Conservation (phyloP, 2,888 invertebrate genomes). For the Marasmarcha lunaedactyla region DNA sequence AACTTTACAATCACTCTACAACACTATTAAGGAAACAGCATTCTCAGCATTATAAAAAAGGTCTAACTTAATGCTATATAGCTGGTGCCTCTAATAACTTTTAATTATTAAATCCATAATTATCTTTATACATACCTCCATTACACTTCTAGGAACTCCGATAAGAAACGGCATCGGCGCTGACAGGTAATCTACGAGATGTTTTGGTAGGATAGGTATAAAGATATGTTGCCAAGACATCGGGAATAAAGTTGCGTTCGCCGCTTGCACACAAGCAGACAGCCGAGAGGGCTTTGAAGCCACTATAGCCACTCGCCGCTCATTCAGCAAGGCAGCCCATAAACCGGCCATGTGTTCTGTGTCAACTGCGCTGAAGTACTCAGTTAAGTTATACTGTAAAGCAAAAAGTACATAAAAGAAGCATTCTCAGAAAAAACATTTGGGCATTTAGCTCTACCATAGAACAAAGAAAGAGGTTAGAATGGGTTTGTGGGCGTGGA, state of each 20-base stretch:
- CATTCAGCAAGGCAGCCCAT: slow-evolving; percentile 95
- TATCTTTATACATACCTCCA: slow-evolving; percentile 82
- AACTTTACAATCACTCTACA: no score
- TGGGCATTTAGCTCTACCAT: no score
- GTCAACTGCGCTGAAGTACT: slow-evolving; percentile 98
- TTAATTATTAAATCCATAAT: no score
- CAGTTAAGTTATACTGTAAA: slow-evolving; percentile 92
- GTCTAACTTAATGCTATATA: neutral
- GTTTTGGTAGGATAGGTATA: slow-evolving; percentile 92
- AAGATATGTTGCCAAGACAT: slow-evolving; percentile 99
- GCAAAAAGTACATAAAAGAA: no score
- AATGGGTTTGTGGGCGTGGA: no score
- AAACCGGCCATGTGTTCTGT: slow-evolving; percentile 94
- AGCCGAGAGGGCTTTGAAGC: slow-evolving; percentile 90
- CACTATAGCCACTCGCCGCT: slow-evolving; percentile 92
- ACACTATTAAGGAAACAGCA: no score
- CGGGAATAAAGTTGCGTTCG: slow-evolving; percentile 94
- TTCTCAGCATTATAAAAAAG: neutral
- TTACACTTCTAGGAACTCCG: slow-evolving; percentile 89
- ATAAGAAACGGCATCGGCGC: slow-evolving; percentile 99
- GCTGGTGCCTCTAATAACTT: no score
- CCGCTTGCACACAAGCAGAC: slow-evolving; percentile 94
- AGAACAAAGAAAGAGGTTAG: no score
- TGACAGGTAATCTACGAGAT: slow-evolving; percentile 88
- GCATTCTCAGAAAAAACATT: neutral